Base-by-base conservation (phyloP, 1,140 invertebrate genomes). In the Caenorhabditis briggsae region DNA sequence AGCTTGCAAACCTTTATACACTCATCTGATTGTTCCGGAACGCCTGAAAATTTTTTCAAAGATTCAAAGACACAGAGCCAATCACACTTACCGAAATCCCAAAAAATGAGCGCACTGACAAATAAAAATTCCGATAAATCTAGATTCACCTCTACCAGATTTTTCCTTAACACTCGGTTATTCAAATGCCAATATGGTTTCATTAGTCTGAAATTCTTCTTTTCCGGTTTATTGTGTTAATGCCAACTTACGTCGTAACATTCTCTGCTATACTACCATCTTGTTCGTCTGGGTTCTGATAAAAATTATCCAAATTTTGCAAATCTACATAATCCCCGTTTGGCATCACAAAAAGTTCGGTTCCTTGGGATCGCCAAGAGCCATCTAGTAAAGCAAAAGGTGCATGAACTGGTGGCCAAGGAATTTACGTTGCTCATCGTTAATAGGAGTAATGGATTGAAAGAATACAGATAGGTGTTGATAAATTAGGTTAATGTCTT, bases 111-210 rank as follows among this genome's bases (percentile, higher is more conserved):
- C 9, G 64, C 64, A 46, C 64, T 70, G 14, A 70, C 33, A 18
- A 70, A 43, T 46, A 70, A 41, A 18, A 43, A 70, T 70, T 70
- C 64, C 6, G 41, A 43, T 70, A 70, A n/a, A 46, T 46, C 41
- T 5, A 46, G 64, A 16, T 25, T 43, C 14, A 70, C 64, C 18
- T 46, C 18, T 70, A 43, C 43, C 64, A 70, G 3, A 16, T 70
- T 6, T n/a, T 70, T 46, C 16, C 64, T n/a, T 16, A 70, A 41
- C 41, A 70, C 43, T 70, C 11, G 64, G 6, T 70, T 43, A 20
- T 70, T 70, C 41, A 70, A 70, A 11, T 11, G 43, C 64, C 64
- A 70, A 70, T 70, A 70, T 70, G 64, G 64, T 25, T 46, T 46
- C 64, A 70, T 70, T 11, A 70, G 8, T 70, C 64, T 70, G 41